These are phyloP conservation scores for Nemoura dubitans DNA, from an alignment of 2,888 invertebrate genomes.

Conservation along the genomic window DNA sequence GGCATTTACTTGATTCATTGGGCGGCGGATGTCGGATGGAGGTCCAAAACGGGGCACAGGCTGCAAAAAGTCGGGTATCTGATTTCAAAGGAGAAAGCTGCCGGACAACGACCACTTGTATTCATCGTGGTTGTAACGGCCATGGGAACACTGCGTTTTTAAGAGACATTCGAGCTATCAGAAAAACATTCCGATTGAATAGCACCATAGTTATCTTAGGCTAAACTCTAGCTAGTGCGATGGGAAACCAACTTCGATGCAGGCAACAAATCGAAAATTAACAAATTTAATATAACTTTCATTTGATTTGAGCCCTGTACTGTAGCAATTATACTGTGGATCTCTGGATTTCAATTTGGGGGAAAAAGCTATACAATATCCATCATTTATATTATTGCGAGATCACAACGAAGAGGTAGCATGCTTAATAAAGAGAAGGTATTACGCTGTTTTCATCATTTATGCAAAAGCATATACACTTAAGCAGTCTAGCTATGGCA, in stretches of 20 bases:
- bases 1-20: too few species aligned
- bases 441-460: background rate
- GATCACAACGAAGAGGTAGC: background rate
- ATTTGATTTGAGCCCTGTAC: background rate
- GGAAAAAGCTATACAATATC: background rate
- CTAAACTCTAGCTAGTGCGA: background rate
- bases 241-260: background rate
- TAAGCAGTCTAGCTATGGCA: background rate
- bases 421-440: background rate
- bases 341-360: background rate
- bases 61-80: constrained; percentile 34
- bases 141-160: background rate
- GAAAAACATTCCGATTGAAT: background rate
- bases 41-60: background rate
- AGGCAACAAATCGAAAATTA: background rate
- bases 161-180: background rate
- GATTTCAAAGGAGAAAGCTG: constrained; percentile 22
- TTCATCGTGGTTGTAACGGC: background rate
- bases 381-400: background rate
- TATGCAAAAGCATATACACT: background rate
- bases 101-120: constrained; percentile 8
- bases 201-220: background rate
- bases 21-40: too few species aligned
- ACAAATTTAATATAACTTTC: background rate
- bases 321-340: too few species aligned